Percentiles rank a stretch among this genome's conserved stretches.
Conservation (phyloP, 2,797 vertebrate genomes). For the Helostoma temminkii region DNA sequence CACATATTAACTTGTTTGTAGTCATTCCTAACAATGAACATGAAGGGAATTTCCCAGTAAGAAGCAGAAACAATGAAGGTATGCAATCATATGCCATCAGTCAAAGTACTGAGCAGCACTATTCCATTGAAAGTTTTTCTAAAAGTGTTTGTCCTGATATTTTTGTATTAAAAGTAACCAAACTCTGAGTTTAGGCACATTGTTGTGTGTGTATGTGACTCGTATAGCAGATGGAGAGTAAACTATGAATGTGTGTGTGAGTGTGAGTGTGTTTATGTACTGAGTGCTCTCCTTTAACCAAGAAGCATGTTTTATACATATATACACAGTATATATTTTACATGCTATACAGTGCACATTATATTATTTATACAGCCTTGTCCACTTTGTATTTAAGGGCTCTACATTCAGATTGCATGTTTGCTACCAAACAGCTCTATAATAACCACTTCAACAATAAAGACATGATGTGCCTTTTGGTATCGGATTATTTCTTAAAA, state of each 20-base stretch:
- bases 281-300: constrained; percentile 84
- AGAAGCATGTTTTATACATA: constrained; percentile 88
- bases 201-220: constrained; percentile 76
- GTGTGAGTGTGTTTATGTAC: constrained; percentile 81
- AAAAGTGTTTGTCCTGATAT: constrained; percentile 84
- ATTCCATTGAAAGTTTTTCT: constrained; percentile 88
- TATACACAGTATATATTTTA: constrained; percentile 87
- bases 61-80: constrained; percentile 66
- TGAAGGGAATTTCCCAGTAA: constrained; percentile 70
- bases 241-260: constrained; percentile 78
- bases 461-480: constrained; percentile 84
- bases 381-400: constrained; percentile 91
- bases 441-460: constrained; percentile 90
- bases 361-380: constrained; percentile 91
- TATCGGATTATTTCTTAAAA: constrained; percentile 63
- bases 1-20: constrained; percentile 65
- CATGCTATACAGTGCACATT: constrained; percentile 88
- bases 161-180: constrained; percentile 83
- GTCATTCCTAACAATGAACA: constrained; percentile 76
- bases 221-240: constrained; percentile 82
- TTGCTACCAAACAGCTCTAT: constrained; percentile 87
- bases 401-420: constrained; percentile 91
- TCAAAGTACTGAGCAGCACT: constrained; percentile 84
- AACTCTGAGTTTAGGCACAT: constrained; percentile 76
- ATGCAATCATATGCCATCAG: constrained; percentile 81